Base-by-base conservation (phyloP, 2,888 invertebrate genomes). In the Melieria picta region DNA sequence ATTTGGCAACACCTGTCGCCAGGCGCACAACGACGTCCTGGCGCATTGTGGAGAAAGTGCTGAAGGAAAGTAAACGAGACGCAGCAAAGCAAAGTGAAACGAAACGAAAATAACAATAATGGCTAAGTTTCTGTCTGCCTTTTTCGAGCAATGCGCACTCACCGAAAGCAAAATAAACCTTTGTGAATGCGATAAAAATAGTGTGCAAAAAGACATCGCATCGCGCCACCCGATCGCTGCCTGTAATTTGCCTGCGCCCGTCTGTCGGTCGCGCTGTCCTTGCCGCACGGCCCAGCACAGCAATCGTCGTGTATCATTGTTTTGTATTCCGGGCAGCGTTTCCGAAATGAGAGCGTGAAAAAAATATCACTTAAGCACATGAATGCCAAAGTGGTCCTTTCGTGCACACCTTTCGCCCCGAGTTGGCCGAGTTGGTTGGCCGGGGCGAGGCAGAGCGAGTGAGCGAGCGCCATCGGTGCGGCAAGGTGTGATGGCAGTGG, bases 361-460 rank as follows among this genome's bases (percentile, higher is more conserved):
- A 81, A 82, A 83, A 78, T 75, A 74, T 80, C 78, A 79, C 80
- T 83, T 81, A 77, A 78, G 77, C 78, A 74, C 82, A 80, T 82
- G 81, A 81, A 83, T 82, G 81, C 78, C 82, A 81, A 30, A 30
- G 30, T 30, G 11, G 11, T 52, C 5, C 13, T 7, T 52, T 11
- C 6, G 46, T 50, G 42, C 9, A 66, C 52, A 30, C 65, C n/a
- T 10, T 61, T 68, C 61, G 57, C 70, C 72, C 57, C 73, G 70
- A 73, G 58, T 72, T 57, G 55, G 45, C 16, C 43, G 30, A 30
- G 30, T 30, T 30, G 30, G 30, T 30, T 30, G 30, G 30, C 30
- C 2, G 30, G 30, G 30, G 30, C 30, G 30, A 30, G 30, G 30
- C 30, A 30, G 30, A 30, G 30, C 30, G 30, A 30, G 30, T 2